Evolutionary conservation across 1,140 invertebrate genomes (phyloP).

Genomic region (Calycopis cecrops): DNA sequence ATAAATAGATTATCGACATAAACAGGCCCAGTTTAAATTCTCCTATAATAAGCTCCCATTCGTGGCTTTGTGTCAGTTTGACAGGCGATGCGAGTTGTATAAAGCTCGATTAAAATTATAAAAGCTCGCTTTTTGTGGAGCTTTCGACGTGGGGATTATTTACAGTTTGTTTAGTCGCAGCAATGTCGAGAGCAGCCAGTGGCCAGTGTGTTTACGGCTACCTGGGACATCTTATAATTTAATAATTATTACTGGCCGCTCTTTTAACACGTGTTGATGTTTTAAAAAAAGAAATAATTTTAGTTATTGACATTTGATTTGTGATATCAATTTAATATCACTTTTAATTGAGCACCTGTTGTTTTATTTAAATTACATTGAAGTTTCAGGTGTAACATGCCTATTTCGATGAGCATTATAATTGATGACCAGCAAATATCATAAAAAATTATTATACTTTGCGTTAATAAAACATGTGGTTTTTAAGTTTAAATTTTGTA

Average conservation of each 20-base stretch:
- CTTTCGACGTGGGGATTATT: slow-evolving; percentile 50
- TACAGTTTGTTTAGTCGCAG: slow-evolving; percentile 63
- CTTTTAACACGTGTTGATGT: no score
- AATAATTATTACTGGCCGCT: no score
- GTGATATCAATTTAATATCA: no score
- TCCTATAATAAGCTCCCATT: slow-evolving; percentile 60
- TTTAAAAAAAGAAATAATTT: slow-evolving; percentile 8
- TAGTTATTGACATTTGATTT: no score
- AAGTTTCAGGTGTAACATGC: no score
- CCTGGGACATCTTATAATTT: background rate
- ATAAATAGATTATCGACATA: slow-evolving; percentile 73
- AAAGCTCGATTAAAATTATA: slow-evolving; percentile 70
- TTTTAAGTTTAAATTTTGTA: no score
- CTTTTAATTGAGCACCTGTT: no score
- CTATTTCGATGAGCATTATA: no score
- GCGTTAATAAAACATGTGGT: no score
- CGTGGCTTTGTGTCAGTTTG: slow-evolving; percentile 67
- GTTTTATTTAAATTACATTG: no score
- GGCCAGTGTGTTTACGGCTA: slow-evolving; percentile 33
- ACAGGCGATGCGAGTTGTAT: slow-evolving; percentile 70
- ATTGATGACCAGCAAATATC: no score
- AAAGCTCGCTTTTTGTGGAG: slow-evolving; percentile 51
- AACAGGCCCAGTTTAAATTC: slow-evolving; percentile 65
- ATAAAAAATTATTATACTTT: no score
- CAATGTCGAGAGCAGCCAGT: slow-evolving; percentile 49